Percentiles rank a stretch among this genome's conserved stretches.
These are phyloP conservation scores for Chrysotoxum bicinctum DNA, from an alignment of 2,888 invertebrate species.

Conservation along the genomic window DNA sequence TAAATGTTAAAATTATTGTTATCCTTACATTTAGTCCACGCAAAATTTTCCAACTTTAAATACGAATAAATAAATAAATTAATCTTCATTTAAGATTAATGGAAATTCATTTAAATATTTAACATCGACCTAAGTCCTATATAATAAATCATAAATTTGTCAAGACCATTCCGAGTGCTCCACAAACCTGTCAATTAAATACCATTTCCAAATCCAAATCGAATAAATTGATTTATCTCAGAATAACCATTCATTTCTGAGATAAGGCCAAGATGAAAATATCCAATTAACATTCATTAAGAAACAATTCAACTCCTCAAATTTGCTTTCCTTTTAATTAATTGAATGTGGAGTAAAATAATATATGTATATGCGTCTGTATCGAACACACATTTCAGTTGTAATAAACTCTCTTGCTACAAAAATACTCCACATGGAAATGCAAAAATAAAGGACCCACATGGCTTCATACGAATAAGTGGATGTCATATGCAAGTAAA, in stretches of 20 bases:
- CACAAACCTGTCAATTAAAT: background rate
- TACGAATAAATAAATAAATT: no score
- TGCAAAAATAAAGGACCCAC: background rate
- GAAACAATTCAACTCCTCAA: constrained; percentile 16
- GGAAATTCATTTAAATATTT: no score
- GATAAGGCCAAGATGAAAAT: background rate
- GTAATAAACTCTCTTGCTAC: background rate
- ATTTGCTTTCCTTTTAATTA: constrained; percentile 19
- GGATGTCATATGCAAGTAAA: constrained; percentile 20
- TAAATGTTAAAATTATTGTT: no score
- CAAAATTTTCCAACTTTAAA: no score
- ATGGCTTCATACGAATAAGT: background rate
- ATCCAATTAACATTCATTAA: constrained; percentile 32
- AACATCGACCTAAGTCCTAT: no score
- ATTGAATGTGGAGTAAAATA: background rate
- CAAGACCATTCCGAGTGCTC: no score
- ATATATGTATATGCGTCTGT: background rate
- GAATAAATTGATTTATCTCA: constrained; percentile 14
- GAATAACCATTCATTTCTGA: background rate
- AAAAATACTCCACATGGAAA: background rate
- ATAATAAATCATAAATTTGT: no score
- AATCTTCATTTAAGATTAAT: no score
- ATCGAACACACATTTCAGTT: background rate
- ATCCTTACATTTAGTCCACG: no score
- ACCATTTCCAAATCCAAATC: background rate